phyloP scores from a whole-genome alignment of 2,797 vertebrate species.

The Phataginus tricuspis region DNA sequence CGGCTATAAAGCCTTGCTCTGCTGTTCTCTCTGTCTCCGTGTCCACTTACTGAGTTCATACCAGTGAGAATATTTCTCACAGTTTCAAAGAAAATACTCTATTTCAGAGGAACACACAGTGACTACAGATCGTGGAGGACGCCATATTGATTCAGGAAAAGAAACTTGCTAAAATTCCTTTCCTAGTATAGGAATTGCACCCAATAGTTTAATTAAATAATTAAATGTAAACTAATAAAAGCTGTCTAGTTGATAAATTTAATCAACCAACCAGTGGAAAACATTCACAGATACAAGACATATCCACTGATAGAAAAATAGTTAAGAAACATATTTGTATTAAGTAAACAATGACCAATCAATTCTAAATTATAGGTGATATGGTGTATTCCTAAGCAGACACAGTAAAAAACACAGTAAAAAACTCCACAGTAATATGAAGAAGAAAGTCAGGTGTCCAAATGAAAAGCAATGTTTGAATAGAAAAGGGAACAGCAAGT shows the following conservation, averaged over 20 bases:
- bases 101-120: not conserved
- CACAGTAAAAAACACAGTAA: not conserved
- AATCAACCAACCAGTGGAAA: not conserved
- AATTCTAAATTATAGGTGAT: not conserved
- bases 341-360: not conserved
- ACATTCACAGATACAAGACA: not conserved
- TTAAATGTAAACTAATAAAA: not conserved
- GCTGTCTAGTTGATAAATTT: not conserved
- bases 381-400: not conserved
- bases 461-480: not conserved
- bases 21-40: no score
- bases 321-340: not conserved
- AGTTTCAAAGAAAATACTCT: not conserved
- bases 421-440: not conserved
- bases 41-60: no score
- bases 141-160: not conserved
- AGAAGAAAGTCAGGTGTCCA: not conserved
- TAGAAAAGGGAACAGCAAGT: not conserved
- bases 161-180: not conserved
- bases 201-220: constrained; percentile 21
- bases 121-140: not conserved
- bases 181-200: not conserved
- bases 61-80: no score
- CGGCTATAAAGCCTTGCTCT: no score
- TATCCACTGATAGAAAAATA: not conserved